Conservation (phyloP, 2,888 invertebrate genomes). For the Papilio demoleus region DNA sequence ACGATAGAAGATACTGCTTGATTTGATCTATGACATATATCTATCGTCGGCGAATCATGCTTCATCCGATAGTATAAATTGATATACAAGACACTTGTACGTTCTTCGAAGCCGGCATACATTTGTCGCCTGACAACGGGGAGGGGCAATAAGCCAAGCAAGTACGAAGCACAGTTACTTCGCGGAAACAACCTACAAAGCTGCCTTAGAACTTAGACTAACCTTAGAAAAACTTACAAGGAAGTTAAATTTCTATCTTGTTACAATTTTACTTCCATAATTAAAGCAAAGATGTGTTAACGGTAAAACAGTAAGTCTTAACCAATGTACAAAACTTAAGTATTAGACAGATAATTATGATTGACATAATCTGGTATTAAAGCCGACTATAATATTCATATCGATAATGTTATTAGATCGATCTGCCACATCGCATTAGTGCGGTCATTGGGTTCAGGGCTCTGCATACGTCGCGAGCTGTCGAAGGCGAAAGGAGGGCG, state of each 20-base stretch:
- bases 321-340: background rate
- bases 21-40: too few relatives aligned
- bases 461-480: conserved; percentile 43
- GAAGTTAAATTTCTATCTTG: background rate
- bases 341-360: background rate
- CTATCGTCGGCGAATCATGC: too few relatives aligned
- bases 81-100: too few relatives aligned
- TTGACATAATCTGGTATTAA: too few relatives aligned
- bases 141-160: conserved; percentile 29
- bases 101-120: conserved; percentile 6
- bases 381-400: too few relatives aligned
- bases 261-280: conserved; percentile 1
- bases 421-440: conserved; percentile 12
- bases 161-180: conserved; percentile 33
- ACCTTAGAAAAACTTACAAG: background rate
- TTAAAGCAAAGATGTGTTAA: background rate
- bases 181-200: conserved; percentile 32
- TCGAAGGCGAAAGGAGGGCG: conserved; percentile 67
- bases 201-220: background rate
- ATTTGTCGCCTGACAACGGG: conserved; percentile 29
- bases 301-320: too few relatives aligned
- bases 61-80: too few relatives aligned
- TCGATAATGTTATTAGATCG: conserved; percentile 6
- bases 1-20: background rate
- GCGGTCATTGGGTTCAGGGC: conserved; percentile 45